Evolutionary conservation across 2,888 invertebrate genomes (phyloP), one percentile per base, ranked within the genome.

Genomic region (Spilarctia lutea): DNA sequence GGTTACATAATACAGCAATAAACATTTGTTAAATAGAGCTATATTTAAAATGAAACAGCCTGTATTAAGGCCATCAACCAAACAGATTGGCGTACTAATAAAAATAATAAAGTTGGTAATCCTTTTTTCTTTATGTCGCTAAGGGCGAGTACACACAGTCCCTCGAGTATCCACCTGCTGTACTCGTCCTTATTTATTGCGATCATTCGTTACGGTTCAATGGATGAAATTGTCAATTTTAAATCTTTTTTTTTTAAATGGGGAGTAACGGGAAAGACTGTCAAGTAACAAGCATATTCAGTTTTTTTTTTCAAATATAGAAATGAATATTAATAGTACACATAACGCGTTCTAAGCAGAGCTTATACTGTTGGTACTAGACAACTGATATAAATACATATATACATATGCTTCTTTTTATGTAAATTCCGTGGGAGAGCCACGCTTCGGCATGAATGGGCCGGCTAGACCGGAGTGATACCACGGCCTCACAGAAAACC

Each of bases 31-130:
- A n/a, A n/a, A n/a, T n/a, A n/a, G n/a, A n/a, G n/a, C n/a, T n/a
- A n/a, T n/a, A n/a, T n/a, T n/a, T n/a, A n/a, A n/a, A n/a, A n/a
- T n/a, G 4, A 0, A 75, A 70, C 90, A 83, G 33, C 81, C 89
- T 88, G 78, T 91, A 81, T 84, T 79, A 85, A 87, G 85, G 87
- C 83, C 80, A 81, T 86, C 83, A 82, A 75, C 83, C 83, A 86
- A 87, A 88, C 87, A 90, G 91, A 91, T 91, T 89, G 86, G 85
- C 83, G 83, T 80, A 86, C 91, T 88, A 93, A 94, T 94, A 94
- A 94, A 93, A 94, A 94, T 92, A 94, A 94, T 93, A 94, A 93
- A 90, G 87, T 83, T 88, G 86, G 91, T 88, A 94, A 95, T 94
- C 94, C 94, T 94, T 95, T 94, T 91, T 91, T 88, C 86, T 89